These are phyloP conservation scores for Enhydra lutris DNA, from an alignment of 2,113 vertebrate species.

Conservation along the genomic window DNA sequence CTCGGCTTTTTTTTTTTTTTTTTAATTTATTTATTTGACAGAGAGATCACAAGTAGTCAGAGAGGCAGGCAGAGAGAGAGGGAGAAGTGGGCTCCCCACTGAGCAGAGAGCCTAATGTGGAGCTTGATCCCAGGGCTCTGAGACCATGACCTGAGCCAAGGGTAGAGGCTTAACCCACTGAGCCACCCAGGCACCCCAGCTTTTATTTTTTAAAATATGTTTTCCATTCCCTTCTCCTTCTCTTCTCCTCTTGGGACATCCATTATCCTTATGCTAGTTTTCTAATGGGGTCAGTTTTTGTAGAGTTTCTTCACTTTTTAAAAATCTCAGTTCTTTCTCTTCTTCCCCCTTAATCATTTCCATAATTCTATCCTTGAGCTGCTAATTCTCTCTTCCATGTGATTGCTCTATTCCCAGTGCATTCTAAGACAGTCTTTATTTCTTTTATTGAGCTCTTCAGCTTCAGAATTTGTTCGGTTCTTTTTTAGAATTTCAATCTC, in stretches of 20 bases:
- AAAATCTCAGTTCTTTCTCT: not conserved
- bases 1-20: not conserved
- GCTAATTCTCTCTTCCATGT: not conserved
- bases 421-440: not conserved
- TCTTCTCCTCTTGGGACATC: not conserved
- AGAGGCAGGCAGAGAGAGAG: no score
- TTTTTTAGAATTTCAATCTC: not conserved
- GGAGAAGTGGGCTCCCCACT: no score
- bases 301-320: not conserved
- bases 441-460: not conserved
- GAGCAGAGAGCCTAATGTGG: no score
- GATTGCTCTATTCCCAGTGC: not conserved
- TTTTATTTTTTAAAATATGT: not conserved
- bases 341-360: not conserved
- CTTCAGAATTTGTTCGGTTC: not conserved
- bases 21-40: no score
- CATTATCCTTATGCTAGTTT: not conserved
- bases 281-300: not conserved
- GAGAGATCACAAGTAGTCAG: no score
- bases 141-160: no score
- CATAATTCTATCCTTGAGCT: not conserved
- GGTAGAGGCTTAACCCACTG: no score
- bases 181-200: no score
- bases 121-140: no score
- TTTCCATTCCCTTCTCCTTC: not conserved